Conservation (phyloP, 2,797 vertebrate species). For the Typhlichthys subterraneus region DNA sequence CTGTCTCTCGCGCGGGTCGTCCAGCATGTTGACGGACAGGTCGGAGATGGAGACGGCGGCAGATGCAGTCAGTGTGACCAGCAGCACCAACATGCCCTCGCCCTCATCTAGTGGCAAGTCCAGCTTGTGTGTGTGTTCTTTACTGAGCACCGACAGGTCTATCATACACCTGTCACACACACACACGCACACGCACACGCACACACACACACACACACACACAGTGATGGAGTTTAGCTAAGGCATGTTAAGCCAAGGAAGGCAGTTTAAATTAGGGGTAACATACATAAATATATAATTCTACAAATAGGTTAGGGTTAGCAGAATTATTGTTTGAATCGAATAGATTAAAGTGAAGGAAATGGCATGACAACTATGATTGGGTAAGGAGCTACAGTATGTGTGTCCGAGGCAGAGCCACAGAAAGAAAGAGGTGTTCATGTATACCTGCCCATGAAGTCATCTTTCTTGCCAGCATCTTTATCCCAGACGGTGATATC, state of each 20-base stretch:
- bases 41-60: constrained; percentile 91
- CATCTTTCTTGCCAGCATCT: constrained; percentile 93
- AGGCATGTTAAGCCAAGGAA: no score
- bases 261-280: no score
- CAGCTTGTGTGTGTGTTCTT: constrained; percentile 93
- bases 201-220: constrained; percentile 19
- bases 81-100: constrained; percentile 86
- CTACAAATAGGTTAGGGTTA: no score
- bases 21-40: constrained; percentile 86
- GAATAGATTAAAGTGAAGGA: background rate
- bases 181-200: constrained; percentile 20
- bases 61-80: constrained; percentile 94
- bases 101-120: constrained; percentile 89
- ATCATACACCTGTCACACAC: constrained; percentile 84
- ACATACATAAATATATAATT: no score
- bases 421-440: background rate
- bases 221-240: background rate
- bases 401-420: background rate
- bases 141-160: constrained; percentile 87
- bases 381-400: background rate
- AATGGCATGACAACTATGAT: background rate
- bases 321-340: no score
- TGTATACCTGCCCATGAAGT: constrained; percentile 94
- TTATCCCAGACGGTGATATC: constrained; percentile 97
- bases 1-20: constrained; percentile 87